These are phyloP conservation scores for Aphidius ervi DNA, from an alignment of 1,140 invertebrate species.

Conservation along the genomic window DNA sequence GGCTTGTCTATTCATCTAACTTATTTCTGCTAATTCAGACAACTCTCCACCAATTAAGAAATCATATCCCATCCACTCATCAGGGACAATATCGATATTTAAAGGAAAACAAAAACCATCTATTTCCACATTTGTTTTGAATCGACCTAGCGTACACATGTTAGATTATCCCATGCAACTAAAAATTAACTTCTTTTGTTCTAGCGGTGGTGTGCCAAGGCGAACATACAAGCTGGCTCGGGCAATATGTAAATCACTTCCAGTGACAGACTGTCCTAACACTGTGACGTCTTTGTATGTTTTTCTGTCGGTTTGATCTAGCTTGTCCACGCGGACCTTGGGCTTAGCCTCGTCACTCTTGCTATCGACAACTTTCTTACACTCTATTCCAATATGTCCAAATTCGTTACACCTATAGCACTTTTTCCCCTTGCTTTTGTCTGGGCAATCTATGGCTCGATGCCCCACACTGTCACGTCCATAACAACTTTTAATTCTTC, in stretches of 20 bases:
- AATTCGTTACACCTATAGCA: background rate
- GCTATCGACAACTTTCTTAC: background rate
- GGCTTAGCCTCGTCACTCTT: background rate
- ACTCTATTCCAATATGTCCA: background rate
- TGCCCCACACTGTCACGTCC: too few species aligned
- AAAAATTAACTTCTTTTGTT: background rate
- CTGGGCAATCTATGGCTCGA: too few species aligned
- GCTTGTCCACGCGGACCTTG: background rate
- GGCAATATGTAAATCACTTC: slow-evolving; percentile 15
- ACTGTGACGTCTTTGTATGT: background rate
- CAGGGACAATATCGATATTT: slow-evolving; percentile 11
- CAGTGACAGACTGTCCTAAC: background rate
- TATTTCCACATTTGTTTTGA: slow-evolving; percentile 5
- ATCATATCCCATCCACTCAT: slow-evolving; percentile 10
- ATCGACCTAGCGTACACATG: background rate
- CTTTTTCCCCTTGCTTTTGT: too few species aligned
- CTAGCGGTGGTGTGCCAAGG: slow-evolving; percentile 6
- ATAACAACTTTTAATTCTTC: too few species aligned
- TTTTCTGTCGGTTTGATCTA: background rate
- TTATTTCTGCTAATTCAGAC: background rate
- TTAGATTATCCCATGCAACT: background rate
- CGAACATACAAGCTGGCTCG: slow-evolving; percentile 8
- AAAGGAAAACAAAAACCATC: slow-evolving; percentile 4
- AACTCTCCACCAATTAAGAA: slow-evolving; percentile 10
- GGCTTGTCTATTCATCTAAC: slow-evolving; percentile 4